phyloP scores from a whole-genome alignment of 2,888 invertebrate genomes.

The Brachylomia viminalis region DNA sequence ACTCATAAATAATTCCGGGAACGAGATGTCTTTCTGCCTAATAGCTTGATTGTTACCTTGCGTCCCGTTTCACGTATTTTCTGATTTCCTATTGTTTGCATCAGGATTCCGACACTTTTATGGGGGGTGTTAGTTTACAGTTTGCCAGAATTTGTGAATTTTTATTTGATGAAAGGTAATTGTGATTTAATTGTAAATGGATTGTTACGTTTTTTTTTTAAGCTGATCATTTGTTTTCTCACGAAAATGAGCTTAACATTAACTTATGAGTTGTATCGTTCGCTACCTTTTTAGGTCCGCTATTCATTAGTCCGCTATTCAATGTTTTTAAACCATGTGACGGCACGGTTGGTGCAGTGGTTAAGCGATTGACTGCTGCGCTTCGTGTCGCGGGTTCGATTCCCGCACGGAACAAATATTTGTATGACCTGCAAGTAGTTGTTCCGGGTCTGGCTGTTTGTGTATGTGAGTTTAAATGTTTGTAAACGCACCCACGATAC shows the following conservation, averaged over 20 bases:
- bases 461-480: too few species aligned
- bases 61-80: conserved; percentile 30
- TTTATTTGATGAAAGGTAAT: too few species aligned
- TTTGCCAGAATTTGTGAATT: not conserved
- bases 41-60: conserved; percentile 61
- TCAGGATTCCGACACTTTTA: not conserved
- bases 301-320: not conserved
- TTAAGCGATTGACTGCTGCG: too few species aligned
- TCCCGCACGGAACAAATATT: too few species aligned
- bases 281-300: not conserved
- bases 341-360: too few species aligned
- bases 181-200: too few species aligned
- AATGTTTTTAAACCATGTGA: too few species aligned
- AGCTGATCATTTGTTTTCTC: not conserved
- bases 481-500: too few species aligned
- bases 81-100: conserved; percentile 23
- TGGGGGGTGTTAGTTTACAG: not conserved
- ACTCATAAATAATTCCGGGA: conserved; percentile 58
- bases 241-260: not conserved
- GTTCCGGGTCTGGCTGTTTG: too few species aligned
- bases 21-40: conserved; percentile 29
- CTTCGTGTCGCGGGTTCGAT: too few species aligned
- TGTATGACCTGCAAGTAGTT: too few species aligned
- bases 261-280: not conserved
- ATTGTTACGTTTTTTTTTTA: not conserved